Base-by-base conservation (phyloP, 2,888 invertebrate species). In the Stomorhina lunata region DNA sequence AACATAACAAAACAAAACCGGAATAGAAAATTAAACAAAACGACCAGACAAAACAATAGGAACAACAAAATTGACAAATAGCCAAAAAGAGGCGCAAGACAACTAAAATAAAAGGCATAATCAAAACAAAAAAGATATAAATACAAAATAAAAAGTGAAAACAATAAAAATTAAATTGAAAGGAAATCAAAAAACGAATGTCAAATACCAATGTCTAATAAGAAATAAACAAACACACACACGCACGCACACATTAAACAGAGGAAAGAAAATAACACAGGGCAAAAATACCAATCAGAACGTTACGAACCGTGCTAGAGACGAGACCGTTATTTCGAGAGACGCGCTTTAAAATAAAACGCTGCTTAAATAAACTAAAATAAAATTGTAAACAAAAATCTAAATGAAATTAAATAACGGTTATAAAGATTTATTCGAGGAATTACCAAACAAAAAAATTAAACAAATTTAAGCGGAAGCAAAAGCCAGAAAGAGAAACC, bases 191-290 rank as follows among this genome's bases (percentile, higher is more conserved):
- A 63, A 69, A 69, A 82, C 82, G 75, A 82, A 79, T 82, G 79
- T 79, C 82, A 82, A 79, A 82, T 76, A 82, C 55, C 81, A 81
- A 81, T 81, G 81, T 79, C 82, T 79, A 76, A 79, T 76, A 37
- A 71, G 71, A 82, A 78, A 73, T 37, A 59, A 29, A 73, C 17
- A 66, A 32, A 65, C 53, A 29, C 61, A 55, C 22, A 25, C 65
- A 43, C 15, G 17, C 15, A 29, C 37, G n/a, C n/a, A n/a, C n/a
- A n/a, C 29, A 48, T 2, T 45, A 45, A 6, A n/a, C 15, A 66
- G 43, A 40, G 17, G 61, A 53, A 65, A 61, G 50, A 29, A 40
- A 72, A 66, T 55, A 66, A 65, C 69, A 68, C 15, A 37, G 63
- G 27, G 17, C 17, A 43, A 45, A 66, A 66, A 73, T 63, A 65